Evolutionary conservation across 2,888 invertebrate species (phyloP).

Genomic region (Aphrophora alni): DNA sequence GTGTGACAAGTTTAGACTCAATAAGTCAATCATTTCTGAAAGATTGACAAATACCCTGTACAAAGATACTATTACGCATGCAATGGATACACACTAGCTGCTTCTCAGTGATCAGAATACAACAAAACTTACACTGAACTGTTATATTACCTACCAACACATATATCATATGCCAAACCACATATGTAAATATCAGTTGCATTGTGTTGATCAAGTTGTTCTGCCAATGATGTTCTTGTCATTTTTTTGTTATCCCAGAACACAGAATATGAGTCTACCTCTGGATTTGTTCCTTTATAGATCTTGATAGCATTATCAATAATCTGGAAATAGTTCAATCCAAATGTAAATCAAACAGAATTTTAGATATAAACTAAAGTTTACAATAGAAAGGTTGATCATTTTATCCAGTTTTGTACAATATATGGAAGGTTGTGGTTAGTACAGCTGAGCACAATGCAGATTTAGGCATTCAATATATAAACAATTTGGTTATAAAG

Average conservation of each 20-base stretch:
- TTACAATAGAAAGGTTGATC: not conserved
- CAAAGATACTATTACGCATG: too few relatives aligned
- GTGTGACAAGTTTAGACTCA: too few relatives aligned
- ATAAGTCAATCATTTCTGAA: too few relatives aligned
- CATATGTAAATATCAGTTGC: slow-evolving; percentile 94
- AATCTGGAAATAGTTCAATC: slow-evolving; percentile 65
- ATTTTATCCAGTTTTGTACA: not conserved
- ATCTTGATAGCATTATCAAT: slow-evolving; percentile 79
- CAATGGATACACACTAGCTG: too few relatives aligned
- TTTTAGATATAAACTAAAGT: not conserved
- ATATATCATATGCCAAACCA: slow-evolving; percentile 94
- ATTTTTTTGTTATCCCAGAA: slow-evolving; percentile 98
- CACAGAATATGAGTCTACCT: slow-evolving; percentile 96
- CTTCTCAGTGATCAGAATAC: too few relatives aligned
- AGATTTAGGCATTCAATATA: too few relatives aligned
- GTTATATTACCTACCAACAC: slow-evolving; percentile 76
- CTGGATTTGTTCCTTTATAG: slow-evolving; percentile 91
- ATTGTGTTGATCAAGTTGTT: slow-evolving; percentile 77
- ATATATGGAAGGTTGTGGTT: too few relatives aligned
- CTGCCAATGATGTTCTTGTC: slow-evolving; percentile 83
- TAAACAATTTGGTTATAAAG: too few relatives aligned
- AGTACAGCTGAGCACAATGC: too few relatives aligned
- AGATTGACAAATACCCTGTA: too few relatives aligned
- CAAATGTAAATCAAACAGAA: too few relatives aligned
- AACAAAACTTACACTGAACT: too few relatives aligned